phyloP scores from a whole-genome alignment of 2,797 vertebrate species.

The Oceanodroma leucorhoa region DNA sequence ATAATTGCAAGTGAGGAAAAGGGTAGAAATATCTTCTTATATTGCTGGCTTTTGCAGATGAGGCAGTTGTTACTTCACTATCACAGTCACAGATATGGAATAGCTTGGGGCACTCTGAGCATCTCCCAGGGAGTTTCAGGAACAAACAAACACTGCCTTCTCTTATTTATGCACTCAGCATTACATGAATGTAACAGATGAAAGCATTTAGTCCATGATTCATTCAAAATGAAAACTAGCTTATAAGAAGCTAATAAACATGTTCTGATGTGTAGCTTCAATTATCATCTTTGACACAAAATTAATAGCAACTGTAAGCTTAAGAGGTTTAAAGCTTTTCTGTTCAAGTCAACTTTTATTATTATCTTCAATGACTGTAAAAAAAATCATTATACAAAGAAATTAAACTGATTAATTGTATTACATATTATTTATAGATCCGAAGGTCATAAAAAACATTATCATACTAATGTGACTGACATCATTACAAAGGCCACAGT shows the following conservation, averaged over 20 bases:
- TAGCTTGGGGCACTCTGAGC: neutral
- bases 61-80: neutral
- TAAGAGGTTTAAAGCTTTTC: neutral
- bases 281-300: neutral
- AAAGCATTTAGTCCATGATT: neutral
- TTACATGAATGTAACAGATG: neutral
- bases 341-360: neutral
- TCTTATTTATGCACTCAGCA: neutral
- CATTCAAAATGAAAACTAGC: neutral
- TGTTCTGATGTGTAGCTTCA: neutral
- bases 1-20: neutral
- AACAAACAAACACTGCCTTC: conserved; percentile 16
- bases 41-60: neutral
- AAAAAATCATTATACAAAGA: neutral
- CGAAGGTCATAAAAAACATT: neutral
- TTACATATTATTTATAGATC: neutral
- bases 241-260: neutral
- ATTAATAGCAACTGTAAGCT: neutral
- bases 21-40: neutral
- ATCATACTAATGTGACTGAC: neutral
- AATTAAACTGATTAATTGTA: neutral
- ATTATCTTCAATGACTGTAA: neutral
- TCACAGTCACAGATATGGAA: neutral
- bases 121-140: neutral
- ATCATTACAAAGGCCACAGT: neutral